Conservation (phyloP, 1,140 invertebrate species). For the Halictus rubicundus region DNA sequence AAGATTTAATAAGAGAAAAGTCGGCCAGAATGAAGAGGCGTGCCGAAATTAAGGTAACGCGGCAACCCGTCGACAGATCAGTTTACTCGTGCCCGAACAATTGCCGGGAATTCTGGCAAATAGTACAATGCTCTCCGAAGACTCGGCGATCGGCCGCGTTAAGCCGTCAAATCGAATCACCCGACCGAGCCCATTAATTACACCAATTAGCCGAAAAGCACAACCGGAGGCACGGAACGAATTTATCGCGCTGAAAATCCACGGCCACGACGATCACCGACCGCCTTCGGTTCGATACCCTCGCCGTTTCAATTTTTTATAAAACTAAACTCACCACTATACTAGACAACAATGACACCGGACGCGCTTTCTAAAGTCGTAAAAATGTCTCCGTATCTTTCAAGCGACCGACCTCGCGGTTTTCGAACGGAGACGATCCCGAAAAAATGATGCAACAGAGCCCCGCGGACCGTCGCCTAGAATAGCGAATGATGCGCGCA, state of each 20-base stretch:
- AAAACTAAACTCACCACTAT: too few species aligned
- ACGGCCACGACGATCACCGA: neutral
- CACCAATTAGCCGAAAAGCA: constrained; percentile 32
- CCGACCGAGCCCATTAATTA: constrained; percentile 38
- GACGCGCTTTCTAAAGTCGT: too few species aligned
- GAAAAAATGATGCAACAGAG: too few species aligned
- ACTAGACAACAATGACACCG: too few species aligned
- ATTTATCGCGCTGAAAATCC: constrained; percentile 4
- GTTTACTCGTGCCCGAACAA: constrained; percentile 29
- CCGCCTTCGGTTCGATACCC: too few species aligned
- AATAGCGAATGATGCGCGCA: neutral
- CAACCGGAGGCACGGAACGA: neutral
- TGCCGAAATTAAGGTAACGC: constrained; percentile 33
- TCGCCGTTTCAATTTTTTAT: too few species aligned
- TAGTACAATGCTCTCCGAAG: constrained; percentile 13
- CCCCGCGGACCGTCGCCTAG: too few species aligned
- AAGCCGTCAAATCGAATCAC: neutral
- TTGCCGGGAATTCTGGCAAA: constrained; percentile 40
- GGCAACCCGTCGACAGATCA: constrained; percentile 44
- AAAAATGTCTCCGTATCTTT: too few species aligned
- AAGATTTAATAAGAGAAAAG: constrained; percentile 38
- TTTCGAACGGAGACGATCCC: too few species aligned
- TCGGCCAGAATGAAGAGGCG: constrained; percentile 29
- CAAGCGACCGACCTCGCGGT: too few species aligned
- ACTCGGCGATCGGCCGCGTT: constrained; percentile 1